Conservation (phyloP, 2,888 invertebrate genomes). For the Yponomeuta malinellus region DNA sequence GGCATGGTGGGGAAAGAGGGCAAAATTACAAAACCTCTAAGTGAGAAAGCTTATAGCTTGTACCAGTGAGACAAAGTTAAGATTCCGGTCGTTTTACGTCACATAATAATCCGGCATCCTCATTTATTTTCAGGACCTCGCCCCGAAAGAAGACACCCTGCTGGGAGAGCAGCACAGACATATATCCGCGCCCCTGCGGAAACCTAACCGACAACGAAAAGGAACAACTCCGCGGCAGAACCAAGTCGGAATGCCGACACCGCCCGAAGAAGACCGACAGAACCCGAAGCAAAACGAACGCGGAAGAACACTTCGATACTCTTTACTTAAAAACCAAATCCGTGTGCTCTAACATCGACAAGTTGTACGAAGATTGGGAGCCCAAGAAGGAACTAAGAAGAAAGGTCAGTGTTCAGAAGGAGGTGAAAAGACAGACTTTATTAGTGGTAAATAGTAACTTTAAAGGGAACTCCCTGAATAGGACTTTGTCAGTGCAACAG, state of each 20-base stretch:
- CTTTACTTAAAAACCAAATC: slow-evolving; percentile 78
- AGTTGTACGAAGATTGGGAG: slow-evolving; percentile 23
- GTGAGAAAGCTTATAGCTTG: too few species aligned
- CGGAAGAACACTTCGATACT: slow-evolving; percentile 83
- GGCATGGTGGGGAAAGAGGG: too few species aligned
- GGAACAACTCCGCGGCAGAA: slow-evolving; percentile 76
- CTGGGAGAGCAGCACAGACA: slow-evolving; percentile 88
- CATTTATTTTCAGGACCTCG: slow-evolving; percentile 55
- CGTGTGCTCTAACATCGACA: slow-evolving; percentile 49
- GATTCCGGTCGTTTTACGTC: too few species aligned
- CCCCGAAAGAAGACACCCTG: slow-evolving; percentile 79
- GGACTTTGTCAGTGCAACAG: slow-evolving; percentile 78
- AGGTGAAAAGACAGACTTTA: slow-evolving; percentile 78
- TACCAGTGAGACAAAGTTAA: too few species aligned
- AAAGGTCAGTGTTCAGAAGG: slow-evolving; percentile 21
- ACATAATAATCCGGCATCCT: not conserved
- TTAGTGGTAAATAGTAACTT: slow-evolving; percentile 83
- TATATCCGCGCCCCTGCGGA: slow-evolving; percentile 87
- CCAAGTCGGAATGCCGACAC: slow-evolving; percentile 82
- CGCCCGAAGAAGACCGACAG: slow-evolving; percentile 52
- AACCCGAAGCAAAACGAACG: slow-evolving; percentile 65
- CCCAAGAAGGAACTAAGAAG: slow-evolving; percentile 25
- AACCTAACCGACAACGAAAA: slow-evolving; percentile 89
- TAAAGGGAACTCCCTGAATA: slow-evolving; percentile 70
- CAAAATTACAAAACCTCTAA: too few species aligned